Base-by-base conservation (phyloP, 2,113 vertebrate species). In the Vidua chalybeata region DNA sequence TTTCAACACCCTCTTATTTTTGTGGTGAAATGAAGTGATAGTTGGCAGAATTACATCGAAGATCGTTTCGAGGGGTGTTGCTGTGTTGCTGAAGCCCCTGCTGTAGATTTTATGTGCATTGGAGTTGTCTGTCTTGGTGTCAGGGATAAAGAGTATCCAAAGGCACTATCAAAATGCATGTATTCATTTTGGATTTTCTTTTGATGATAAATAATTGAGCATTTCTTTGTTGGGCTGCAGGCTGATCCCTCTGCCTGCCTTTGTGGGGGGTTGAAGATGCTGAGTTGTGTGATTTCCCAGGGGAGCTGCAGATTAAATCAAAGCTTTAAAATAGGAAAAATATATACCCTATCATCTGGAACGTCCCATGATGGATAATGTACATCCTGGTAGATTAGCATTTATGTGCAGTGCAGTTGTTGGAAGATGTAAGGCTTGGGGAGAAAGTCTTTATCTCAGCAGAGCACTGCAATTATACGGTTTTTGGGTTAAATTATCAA, bases 151-250 rank as follows among this genome's bases (percentile, higher is more conserved):
- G 4, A 52, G 10, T 22, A 48, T 93, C 77, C 48, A 71, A 62
- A 93, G 61, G 21, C 39, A 20, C 39, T 23, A 13, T 89, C 22
- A 87, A 74, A 85, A 82, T 48, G 51, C 8, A 61, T 73, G 17
- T 13, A 48, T 89, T 94, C 46, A 22, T 89, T 87, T 64, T 37
- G 10, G 4, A 2, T 93, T 91, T 82, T 41, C 49, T 84, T 87
- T n/a, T 74, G 56, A 31, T 78, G 37, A 37, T 93, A 82, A 94
- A 94, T 95, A 95, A 90, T 95, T 82, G 68, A 95, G 54, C 11
- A 3, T 81, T 66, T 82, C 89, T 96, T 93, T 91, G 94, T 86
- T 54, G 83, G 77, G 73, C 46, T 80, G 39, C 78, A 92, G 75
- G 64, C 39, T 72, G 79, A 58, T 45, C 54, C 37, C 46, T 4